Conservation (phyloP, 2,888 invertebrate genomes). For the Prosapia bicincta region DNA sequence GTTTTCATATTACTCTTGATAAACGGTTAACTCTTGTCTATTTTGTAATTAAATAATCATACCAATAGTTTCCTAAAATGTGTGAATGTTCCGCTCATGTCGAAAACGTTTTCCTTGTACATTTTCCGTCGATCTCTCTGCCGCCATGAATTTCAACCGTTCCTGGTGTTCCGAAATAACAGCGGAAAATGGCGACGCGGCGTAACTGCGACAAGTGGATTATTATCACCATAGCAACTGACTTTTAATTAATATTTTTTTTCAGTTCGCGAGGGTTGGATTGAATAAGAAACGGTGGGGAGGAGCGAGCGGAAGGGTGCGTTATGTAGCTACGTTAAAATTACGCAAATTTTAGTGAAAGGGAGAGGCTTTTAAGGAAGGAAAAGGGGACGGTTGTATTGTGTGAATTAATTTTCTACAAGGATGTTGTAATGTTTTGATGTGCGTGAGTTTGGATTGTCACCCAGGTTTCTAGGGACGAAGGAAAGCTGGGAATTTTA, state of each 20-base stretch:
- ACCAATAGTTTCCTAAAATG: too few species aligned
- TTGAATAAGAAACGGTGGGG: slow-evolving; percentile 20
- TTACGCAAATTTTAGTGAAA: slow-evolving; percentile 30
- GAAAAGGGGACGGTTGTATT: slow-evolving; percentile 20
- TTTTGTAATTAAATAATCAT: too few species aligned
- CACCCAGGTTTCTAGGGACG: too few species aligned
- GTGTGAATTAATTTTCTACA: neutral
- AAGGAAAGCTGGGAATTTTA: too few species aligned
- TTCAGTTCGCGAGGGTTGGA: slow-evolving; percentile 18
- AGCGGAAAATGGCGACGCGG: slow-evolving; percentile 10
- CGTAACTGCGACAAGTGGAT: slow-evolving; percentile 15
- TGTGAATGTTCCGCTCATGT: too few species aligned
- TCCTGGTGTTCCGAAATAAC: neutral
- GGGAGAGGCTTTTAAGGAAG: slow-evolving; percentile 24
- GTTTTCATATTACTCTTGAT: too few species aligned
- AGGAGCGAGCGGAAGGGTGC: slow-evolving; percentile 7
- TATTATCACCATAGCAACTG: slow-evolving; percentile 32
- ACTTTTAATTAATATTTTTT: slow-evolving; percentile 32
- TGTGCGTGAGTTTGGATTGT: neutral
- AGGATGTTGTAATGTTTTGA: neutral
- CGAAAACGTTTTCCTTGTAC: too few species aligned
- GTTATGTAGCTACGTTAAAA: slow-evolving; percentile 27
- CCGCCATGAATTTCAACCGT: too few species aligned
- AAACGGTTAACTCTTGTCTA: too few species aligned
- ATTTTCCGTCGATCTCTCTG: too few species aligned